Evolutionary conservation across 1,140 invertebrate species (phyloP).

Genomic region (Brachionus sp.): DNA sequence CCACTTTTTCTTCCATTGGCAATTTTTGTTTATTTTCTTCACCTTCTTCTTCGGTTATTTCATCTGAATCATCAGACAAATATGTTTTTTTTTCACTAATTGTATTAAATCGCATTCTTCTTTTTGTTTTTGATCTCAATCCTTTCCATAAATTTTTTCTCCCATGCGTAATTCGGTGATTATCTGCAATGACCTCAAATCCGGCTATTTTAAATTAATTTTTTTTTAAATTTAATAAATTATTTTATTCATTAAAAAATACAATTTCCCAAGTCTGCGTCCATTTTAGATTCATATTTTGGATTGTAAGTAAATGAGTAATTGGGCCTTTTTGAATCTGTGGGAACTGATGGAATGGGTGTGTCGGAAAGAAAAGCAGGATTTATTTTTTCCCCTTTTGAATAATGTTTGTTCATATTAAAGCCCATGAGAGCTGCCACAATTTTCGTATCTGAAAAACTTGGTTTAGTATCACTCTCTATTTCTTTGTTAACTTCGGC

Average conservation of each 20-base stretch:
- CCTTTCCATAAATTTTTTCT: background rate
- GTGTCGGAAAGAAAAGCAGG: background rate
- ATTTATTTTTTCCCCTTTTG: background rate
- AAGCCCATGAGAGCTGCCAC: constrained; percentile 3
- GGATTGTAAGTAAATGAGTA: background rate
- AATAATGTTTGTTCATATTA: background rate
- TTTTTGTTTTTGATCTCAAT: background rate
- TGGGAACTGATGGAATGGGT: background rate
- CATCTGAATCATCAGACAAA: background rate
- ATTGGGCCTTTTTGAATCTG: background rate
- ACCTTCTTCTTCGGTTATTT: background rate
- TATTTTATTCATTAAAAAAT: background rate
- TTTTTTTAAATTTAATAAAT: background rate
- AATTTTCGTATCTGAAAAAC: background rate
- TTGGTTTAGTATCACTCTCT: too few relatives aligned
- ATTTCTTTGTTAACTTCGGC: background rate
- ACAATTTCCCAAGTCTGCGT: background rate
- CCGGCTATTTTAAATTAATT: background rate
- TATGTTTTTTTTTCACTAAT: background rate
- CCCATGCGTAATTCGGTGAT: background rate
- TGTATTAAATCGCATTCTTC: background rate
- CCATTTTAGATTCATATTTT: background rate
- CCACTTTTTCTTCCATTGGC: background rate
- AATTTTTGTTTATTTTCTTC: background rate
- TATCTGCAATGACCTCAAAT: background rate